phyloP scores from a whole-genome alignment of 2,797 vertebrate genomes.

The Rallus crepitans region DNA sequence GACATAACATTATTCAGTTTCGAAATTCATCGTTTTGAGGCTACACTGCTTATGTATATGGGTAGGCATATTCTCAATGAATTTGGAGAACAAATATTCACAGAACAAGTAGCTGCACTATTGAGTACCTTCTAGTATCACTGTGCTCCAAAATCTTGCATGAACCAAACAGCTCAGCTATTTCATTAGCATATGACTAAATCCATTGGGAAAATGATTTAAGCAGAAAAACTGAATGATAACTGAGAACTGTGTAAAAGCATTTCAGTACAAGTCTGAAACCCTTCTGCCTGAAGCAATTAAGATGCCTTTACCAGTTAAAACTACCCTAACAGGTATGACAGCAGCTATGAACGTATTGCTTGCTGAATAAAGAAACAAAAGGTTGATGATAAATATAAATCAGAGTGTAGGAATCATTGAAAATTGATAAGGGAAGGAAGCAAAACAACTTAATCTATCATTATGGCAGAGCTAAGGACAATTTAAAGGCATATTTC shows the following conservation, averaged over 20 bases:
- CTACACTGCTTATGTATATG: not conserved
- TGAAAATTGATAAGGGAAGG: not conserved
- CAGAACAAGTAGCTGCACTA: not conserved
- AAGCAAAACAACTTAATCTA: not conserved
- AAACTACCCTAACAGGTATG: not conserved
- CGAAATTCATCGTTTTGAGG: not conserved
- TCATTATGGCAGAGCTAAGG: not conserved
- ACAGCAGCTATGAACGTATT: not conserved
- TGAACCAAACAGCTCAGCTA: not conserved
- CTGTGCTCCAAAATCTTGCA: not conserved
- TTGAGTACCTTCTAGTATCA: not conserved
- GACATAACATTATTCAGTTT: not conserved
- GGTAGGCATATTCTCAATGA: not conserved
- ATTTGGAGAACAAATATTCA: not conserved
- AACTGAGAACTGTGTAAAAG: not conserved
- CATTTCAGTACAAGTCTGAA: not conserved
- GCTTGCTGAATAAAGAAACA: conserved; percentile 6
- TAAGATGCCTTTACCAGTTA: not conserved
- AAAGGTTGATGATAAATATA: not conserved
- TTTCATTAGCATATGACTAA: not conserved
- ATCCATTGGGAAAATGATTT: not conserved
- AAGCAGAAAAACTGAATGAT: not conserved
- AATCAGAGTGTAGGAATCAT: not conserved
- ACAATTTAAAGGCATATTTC: not conserved
- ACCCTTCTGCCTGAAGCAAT: not conserved